Base-by-base conservation (phyloP, 2,888 invertebrate species). In the Polydrusus tereticollis region DNA sequence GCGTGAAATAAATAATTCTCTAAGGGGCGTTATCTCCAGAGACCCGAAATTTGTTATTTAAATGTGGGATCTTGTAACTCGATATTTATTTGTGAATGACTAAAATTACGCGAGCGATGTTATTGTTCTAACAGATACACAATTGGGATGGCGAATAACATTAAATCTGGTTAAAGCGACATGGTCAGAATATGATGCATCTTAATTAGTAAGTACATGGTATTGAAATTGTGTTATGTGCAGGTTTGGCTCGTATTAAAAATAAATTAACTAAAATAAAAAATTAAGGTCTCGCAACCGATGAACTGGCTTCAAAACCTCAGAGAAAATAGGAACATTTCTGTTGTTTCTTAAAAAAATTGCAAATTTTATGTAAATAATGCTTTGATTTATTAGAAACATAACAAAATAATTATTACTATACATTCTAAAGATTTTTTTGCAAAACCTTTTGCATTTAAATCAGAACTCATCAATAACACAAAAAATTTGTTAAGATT, bases 81-180 rank as follows among this genome's bases (percentile, higher is more conserved):
- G 23, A 50, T 50, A 50, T n/a, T 7, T 50, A 50, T 50, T 50
- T 23, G 50, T n/a, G 50, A 50, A 23, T 23, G 50, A 50, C 23
- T 23, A 50, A 50, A 23, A 50, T 50, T 50, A n/a, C 50, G 50
- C 21, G 50, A 23, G 50, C 12, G 2, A n/a, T 23, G 23, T 50
- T 23, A 23, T n/a, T 23, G 21, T n/a, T 23, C n/a, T 5, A 50
- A 23, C 23, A 23, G 23, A n/a, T 50, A 50, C 16, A 41, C 50
- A 50, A 23, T 50, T 50, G 50, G 50, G 50, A 50, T 6, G 50
- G 21, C 50, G 23, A 50, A 23, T 50, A 6, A 5, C 7, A 50
- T 21, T 50, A 18, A 23, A 50, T 21, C 23, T 23, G 23, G 23
- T 23, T 45, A 45, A 45, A 18, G 18, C 45, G 45, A 45, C 45